Conservation (phyloP, 2,797 vertebrate species). For the Neosilurus hyrtlii region DNA sequence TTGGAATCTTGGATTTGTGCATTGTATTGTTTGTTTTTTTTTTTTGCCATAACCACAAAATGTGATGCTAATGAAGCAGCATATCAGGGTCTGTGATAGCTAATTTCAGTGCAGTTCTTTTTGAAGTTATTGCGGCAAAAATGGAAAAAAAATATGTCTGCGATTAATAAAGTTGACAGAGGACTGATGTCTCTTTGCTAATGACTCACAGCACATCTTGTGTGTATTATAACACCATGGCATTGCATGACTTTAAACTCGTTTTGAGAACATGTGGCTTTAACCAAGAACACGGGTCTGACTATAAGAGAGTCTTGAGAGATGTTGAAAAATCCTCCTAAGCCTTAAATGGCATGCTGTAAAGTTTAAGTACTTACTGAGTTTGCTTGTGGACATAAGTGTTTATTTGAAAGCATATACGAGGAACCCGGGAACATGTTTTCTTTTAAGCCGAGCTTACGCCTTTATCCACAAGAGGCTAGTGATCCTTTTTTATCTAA, state of each 20-base stretch:
- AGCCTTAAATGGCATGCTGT: slow-evolving; percentile 3
- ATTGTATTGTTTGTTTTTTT: slow-evolving; percentile 3
- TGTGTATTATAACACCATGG: slow-evolving; percentile 16
- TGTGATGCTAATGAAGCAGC: slow-evolving; percentile 37
- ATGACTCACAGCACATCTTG: slow-evolving; percentile 35
- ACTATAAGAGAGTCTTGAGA: slow-evolving; percentile 7
- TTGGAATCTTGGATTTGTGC: slow-evolving; percentile 7
- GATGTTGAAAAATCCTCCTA: slow-evolving; percentile 1
- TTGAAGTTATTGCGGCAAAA: slow-evolving; percentile 4
- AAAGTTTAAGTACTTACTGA: slow-evolving; percentile 10
- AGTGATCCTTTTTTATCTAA: neutral
- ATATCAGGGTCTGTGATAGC: slow-evolving; percentile 12
- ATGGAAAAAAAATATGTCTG: neutral
- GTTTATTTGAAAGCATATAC: slow-evolving; percentile 15
- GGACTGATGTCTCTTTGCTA: slow-evolving; percentile 7
- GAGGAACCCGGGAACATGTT: neutral
- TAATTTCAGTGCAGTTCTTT: slow-evolving; percentile 4
- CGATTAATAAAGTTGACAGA: slow-evolving; percentile 28
- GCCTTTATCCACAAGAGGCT: neutral
- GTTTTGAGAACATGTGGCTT: slow-evolving; percentile 32
- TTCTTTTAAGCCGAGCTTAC: neutral
- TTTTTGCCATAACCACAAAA: slow-evolving; percentile 5
- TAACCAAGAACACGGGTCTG: slow-evolving; percentile 23
- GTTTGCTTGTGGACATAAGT: slow-evolving; percentile 12
- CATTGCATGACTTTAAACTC: slow-evolving; percentile 23